Evolutionary conservation across 2,113 vertebrate species (phyloP).

Genomic region (Lucifuga dentata): DNA sequence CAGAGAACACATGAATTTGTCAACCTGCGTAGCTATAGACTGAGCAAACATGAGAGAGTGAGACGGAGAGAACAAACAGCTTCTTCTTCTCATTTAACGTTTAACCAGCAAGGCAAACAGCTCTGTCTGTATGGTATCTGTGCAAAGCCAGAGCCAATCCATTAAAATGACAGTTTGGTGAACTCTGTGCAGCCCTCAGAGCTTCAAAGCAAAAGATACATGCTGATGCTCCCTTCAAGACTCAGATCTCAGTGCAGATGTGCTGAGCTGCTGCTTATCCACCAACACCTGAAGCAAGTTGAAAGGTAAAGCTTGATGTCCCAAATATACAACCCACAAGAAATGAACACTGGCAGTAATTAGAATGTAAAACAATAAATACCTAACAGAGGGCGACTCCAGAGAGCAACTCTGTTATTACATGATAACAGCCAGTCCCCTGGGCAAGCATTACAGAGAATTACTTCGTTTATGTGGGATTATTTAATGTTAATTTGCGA

Average conservation of each 20-base stretch:
- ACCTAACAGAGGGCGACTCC: conserved; percentile 11
- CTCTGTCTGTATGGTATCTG: conserved; percentile 45
- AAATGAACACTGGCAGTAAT: conserved; percentile 9
- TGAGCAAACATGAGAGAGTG: conserved; percentile 11
- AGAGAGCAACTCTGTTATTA: conserved; percentile 18
- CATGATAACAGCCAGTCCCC: conserved; percentile 6
- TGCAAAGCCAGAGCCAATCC: conserved; percentile 62
- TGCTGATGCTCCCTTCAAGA: conserved; percentile 52
- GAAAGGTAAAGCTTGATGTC: conserved; percentile 12
- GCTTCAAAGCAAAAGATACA: conserved; percentile 71
- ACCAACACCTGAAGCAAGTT: conserved; percentile 32
- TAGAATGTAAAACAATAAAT: conserved; percentile 25
- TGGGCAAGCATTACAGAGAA: not conserved
- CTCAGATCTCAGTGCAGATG: conserved; percentile 50
- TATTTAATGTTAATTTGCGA: conserved; percentile 16
- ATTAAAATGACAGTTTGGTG: conserved; percentile 66
- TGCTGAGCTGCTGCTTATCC: conserved; percentile 49
- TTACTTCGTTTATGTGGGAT: conserved; percentile 25
- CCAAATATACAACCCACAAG: conserved; percentile 5
- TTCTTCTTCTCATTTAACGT: conserved; percentile 20
- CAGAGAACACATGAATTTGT: conserved; percentile 40
- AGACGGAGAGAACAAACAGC: conserved; percentile 13
- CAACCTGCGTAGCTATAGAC: not conserved
- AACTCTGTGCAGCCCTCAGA: conserved; percentile 59
- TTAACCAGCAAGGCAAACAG: conserved; percentile 56